Evolutionary conservation across 2,888 invertebrate species (phyloP).

Genomic region (Sepioteuthis lessoniana): DNA sequence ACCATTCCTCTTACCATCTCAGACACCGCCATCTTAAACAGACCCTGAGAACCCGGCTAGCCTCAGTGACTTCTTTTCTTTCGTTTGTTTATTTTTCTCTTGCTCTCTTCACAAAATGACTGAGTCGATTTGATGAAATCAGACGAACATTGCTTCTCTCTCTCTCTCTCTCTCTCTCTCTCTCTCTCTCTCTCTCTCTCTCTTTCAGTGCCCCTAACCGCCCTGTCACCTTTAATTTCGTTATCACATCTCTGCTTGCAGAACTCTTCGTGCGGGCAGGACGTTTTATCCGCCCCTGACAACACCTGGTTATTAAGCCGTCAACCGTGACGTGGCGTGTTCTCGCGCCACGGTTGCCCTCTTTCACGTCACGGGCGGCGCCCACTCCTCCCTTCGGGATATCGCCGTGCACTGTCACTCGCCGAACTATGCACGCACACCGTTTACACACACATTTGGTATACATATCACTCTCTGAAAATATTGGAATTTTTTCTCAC

Average conservation of each 20-base stretch:
- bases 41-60: background rate
- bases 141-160: background rate
- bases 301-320: conserved; percentile 21
- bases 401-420: background rate
- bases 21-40: background rate
- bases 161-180: accelerated
- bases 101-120: no score
- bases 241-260: background rate
- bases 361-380: background rate
- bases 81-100: background rate
- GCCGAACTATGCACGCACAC: background rate
- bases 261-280: background rate
- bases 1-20: background rate
- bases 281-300: conserved; percentile 13
- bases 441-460: background rate
- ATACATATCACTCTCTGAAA: background rate
- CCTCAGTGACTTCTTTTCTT: background rate
- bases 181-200: accelerated
- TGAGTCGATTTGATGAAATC: background rate
- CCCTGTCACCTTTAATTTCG: background rate
- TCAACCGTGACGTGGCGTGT: conserved; percentile 13
- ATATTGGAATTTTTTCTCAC: no score
- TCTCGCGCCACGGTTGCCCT: conserved; percentile 33
- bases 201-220: background rate
- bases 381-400: background rate